A percentile compares a stretch with the other conserved stretches of the same genome.
Evolutionary conservation across 2,113 vertebrate species (phyloP).

Genomic region (Dasyprocta punctata): DNA sequence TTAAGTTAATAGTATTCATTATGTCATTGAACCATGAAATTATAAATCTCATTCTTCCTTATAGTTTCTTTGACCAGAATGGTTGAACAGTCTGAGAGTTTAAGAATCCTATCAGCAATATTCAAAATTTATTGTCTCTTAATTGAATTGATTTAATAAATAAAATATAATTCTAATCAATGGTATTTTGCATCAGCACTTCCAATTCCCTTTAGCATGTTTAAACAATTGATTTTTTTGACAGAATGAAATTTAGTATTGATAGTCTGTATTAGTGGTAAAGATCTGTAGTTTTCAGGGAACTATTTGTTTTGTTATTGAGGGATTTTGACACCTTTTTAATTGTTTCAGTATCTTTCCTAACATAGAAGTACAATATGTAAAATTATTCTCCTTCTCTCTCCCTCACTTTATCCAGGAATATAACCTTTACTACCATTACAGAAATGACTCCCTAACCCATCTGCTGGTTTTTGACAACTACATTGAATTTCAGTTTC

Average conservation of each 20-base stretch:
- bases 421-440: neutral
- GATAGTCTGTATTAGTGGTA: neutral
- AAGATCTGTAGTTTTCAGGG: constrained; percentile 24
- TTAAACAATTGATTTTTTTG: constrained; percentile 72
- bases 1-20: constrained; percentile 76
- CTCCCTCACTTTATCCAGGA: neutral
- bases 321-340: neutral
- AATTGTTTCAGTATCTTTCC: constrained; percentile 41
- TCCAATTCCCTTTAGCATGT: neutral
- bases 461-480: neutral
- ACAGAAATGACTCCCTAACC: neutral
- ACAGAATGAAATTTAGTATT: constrained; percentile 64
- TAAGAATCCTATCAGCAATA: constrained; percentile 63
- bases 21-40: constrained; percentile 65
- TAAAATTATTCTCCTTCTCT: neutral
- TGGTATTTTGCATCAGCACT: constrained; percentile 53
- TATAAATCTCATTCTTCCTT: constrained; percentile 72
- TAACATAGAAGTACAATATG: neutral
- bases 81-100: constrained; percentile 57
- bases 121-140: constrained; percentile 71
- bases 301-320: constrained; percentile 66
- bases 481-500: neutral
- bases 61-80: constrained; percentile 71
- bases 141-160: constrained; percentile 68
- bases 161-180: constrained; percentile 59